Conservation (phyloP, 2,113 vertebrate genomes). For the Microtus ochrogaster region DNA sequence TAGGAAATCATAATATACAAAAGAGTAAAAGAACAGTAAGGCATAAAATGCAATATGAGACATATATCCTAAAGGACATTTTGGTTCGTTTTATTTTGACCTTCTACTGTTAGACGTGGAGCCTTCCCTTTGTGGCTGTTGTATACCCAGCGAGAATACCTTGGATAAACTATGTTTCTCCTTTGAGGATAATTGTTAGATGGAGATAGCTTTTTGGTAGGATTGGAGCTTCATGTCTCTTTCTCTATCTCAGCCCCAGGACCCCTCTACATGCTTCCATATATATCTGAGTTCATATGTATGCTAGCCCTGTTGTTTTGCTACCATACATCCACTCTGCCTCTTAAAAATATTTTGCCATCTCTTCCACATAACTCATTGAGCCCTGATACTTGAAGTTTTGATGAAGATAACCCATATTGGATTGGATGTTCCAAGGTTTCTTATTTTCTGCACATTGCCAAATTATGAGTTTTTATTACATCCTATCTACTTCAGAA, state of each 20-base stretch:
- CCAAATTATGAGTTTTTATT: neutral
- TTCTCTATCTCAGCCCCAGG: neutral
- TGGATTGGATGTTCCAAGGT: neutral
- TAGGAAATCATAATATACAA: neutral
- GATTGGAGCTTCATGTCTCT: too few species aligned
- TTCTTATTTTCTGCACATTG: neutral
- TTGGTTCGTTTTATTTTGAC: neutral
- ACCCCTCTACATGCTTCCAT: neutral
- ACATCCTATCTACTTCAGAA: neutral
- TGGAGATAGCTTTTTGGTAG: neutral
- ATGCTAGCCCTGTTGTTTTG: neutral
- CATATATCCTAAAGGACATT: neutral
- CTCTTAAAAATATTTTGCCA: neutral
- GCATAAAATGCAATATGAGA: neutral
- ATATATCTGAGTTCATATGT: neutral
- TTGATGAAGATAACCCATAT: neutral
- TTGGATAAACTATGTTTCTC: neutral
- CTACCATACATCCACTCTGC: neutral
- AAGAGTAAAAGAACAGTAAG: neutral
- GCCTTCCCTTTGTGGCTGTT: neutral
- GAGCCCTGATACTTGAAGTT: neutral
- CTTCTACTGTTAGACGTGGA: neutral
- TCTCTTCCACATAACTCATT: neutral
- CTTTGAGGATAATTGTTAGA: neutral
- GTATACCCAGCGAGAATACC: neutral